Evolutionary conservation across 2,888 invertebrate genomes (phyloP).

Genomic region (Linnaemya tessellans): DNA sequence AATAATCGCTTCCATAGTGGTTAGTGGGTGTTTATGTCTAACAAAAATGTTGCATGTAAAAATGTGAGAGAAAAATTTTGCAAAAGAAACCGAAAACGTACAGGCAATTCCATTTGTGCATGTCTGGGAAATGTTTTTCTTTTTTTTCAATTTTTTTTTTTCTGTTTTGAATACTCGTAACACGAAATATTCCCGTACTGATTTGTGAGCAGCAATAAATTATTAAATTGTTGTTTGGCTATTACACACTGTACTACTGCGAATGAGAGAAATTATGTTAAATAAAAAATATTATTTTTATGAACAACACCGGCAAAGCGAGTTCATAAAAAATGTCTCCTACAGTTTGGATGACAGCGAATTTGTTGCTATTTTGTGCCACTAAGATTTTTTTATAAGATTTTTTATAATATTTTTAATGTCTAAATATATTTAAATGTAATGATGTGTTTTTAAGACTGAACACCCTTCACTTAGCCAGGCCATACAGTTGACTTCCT

Average conservation of each 20-base stretch:
- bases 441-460: no score
- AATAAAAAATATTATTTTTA: no score
- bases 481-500: no score
- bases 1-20: background rate
- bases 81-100: constrained; percentile 41
- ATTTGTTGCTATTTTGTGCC: no score
- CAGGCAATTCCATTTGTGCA: constrained; percentile 3
- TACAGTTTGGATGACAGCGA: no score
- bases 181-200: constrained; percentile 4
- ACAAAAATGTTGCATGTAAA: constrained; percentile 53
- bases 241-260: constrained; percentile 8
- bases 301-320: no score
- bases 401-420: no score
- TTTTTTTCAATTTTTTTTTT: background rate
- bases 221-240: constrained; percentile 1
- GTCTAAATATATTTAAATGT: no score
- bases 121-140: constrained; percentile 44
- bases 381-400: no score
- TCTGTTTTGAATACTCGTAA: constrained; percentile 18
- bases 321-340: no score
- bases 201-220: constrained; percentile 3
- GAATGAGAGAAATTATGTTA: background rate
- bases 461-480: no score
- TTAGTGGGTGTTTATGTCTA: constrained; percentile 32
- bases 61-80: constrained; percentile 30